Evolutionary conservation across 2,888 invertebrate genomes (phyloP).

Genomic region (Philereme vetulata): DNA sequence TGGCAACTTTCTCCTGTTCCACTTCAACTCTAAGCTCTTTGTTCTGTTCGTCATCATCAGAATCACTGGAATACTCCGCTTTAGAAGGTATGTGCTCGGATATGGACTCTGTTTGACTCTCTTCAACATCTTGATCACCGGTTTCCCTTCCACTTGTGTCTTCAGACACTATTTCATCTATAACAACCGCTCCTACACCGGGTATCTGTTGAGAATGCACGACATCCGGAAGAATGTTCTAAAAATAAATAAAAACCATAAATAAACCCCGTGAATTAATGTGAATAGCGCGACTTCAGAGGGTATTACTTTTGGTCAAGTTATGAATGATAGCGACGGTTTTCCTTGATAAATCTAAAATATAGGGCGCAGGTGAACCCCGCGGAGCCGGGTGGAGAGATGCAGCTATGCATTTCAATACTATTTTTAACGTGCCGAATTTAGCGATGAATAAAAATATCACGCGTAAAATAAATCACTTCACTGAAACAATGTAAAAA

Average conservation of each 20-base stretch:
- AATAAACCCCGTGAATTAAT: conserved; percentile 48
- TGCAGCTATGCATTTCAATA: conserved; percentile 62
- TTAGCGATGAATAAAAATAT: conserved; percentile 60
- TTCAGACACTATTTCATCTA: conserved; percentile 51
- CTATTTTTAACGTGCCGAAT: conserved; percentile 62
- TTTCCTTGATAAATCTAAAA: conserved; percentile 4
- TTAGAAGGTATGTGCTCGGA: conserved; percentile 75
- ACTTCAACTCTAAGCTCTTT: conserved; percentile 49
- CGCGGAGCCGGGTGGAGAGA: conserved; percentile 44
- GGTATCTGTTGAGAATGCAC: conserved; percentile 79
- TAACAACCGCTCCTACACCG: conserved; percentile 57
- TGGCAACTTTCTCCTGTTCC: conserved; percentile 49
- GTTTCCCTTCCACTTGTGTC: conserved; percentile 49
- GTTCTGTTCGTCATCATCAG: conserved; percentile 53
- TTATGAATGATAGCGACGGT: conserved; percentile 17
- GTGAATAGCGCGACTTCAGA: conserved; percentile 31
- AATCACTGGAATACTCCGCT: conserved; percentile 65
- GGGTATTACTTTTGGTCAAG: conserved; percentile 25
- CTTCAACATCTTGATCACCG: conserved; percentile 51
- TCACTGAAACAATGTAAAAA: conserved; percentile 21
- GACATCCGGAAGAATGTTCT: conserved; percentile 82
- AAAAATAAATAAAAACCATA: conserved; percentile 78
- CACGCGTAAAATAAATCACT: conserved; percentile 47
- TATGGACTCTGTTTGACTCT: conserved; percentile 70
- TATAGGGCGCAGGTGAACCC: conserved; percentile 33